Evolutionary conservation across 2,113 vertebrate genomes (phyloP).

Genomic region (Phylloscopus trochiloides): DNA sequence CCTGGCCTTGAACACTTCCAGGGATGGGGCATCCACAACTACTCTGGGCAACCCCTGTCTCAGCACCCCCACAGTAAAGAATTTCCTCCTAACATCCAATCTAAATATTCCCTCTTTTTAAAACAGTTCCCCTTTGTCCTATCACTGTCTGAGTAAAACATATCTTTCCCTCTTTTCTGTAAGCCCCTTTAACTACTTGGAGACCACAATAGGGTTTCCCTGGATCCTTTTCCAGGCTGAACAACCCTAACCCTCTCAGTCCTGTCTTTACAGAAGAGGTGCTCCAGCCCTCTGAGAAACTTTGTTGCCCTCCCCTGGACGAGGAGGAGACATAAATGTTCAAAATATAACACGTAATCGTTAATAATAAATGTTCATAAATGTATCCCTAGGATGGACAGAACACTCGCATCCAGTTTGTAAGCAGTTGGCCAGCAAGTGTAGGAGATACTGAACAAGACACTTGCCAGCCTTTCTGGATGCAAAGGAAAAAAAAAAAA

Average conservation of each 20-base stretch:
- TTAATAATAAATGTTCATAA: neutral
- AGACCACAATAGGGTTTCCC: neutral
- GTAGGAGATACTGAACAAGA: neutral
- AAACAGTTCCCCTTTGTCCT: neutral
- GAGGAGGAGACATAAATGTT: neutral
- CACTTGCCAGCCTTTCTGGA: conserved; percentile 15
- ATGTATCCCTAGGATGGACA: neutral
- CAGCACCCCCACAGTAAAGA: neutral
- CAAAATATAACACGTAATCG: neutral
- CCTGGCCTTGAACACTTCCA: neutral
- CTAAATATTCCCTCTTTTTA: neutral
- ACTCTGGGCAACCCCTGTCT: neutral
- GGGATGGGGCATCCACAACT: neutral
- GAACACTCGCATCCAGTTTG: neutral
- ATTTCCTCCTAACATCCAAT: neutral
- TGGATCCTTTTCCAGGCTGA: neutral
- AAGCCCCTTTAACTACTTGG: neutral
- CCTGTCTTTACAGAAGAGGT: neutral
- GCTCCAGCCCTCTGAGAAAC: neutral
- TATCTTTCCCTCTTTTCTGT: neutral
- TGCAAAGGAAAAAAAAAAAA: neutral
- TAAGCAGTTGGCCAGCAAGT: neutral
- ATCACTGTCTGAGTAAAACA: neutral
- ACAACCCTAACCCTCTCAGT: neutral
- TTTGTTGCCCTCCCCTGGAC: neutral